A percentile compares a stretch with the other conserved stretches of the same genome.
These are phyloP conservation scores for Drosophila melanica DNA, from an alignment of 1,140 invertebrate species.

Conservation along the genomic window DNA sequence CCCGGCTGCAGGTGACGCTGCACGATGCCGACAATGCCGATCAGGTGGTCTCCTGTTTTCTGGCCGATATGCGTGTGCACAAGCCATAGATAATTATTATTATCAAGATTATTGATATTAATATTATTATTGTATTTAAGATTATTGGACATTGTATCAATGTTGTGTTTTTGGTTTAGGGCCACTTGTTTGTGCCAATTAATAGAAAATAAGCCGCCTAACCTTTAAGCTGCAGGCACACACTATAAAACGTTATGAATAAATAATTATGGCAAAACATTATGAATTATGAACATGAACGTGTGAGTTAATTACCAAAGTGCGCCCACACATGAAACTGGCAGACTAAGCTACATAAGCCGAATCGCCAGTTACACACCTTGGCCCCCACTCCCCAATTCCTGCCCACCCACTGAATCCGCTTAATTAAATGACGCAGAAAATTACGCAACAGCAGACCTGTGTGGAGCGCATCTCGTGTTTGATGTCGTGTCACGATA, in stretches of 20 bases:
- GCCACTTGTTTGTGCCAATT: slow-evolving; percentile 49
- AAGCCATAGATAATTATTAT: slow-evolving; percentile 22
- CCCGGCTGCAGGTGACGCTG: slow-evolving; percentile 59
- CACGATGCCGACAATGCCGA: slow-evolving; percentile 43
- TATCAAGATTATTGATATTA: not conserved
- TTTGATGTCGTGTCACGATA: not conserved
- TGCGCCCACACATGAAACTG: slow-evolving; percentile 11
- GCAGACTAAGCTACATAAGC: slow-evolving; percentile 48
- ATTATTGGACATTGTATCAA: slow-evolving; percentile 72
- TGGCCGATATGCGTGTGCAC: slow-evolving; percentile 65
- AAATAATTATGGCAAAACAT: slow-evolving; percentile 76
- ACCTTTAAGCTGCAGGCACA: slow-evolving; percentile 41
- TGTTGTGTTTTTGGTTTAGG: slow-evolving; percentile 38
- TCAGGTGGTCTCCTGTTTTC: slow-evolving; percentile 60
- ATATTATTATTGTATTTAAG: not conserved
- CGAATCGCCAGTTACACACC: slow-evolving; percentile 1
- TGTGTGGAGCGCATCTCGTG: not conserved
- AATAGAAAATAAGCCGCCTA: slow-evolving; percentile 45
- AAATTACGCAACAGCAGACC: slow-evolving; percentile 73
- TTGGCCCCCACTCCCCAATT: not conserved
- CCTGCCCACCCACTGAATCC: slow-evolving; percentile 53
- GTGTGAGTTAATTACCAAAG: slow-evolving; percentile 64
- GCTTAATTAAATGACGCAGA: slow-evolving; percentile 84
- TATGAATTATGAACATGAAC: slow-evolving; percentile 64
- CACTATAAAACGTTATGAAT: slow-evolving; percentile 77